A percentile compares a stretch with the other conserved stretches of the same genome.
Evolutionary conservation across 2,888 invertebrate species (phyloP).

Genomic region (Steinernema hermaphroditum): DNA sequence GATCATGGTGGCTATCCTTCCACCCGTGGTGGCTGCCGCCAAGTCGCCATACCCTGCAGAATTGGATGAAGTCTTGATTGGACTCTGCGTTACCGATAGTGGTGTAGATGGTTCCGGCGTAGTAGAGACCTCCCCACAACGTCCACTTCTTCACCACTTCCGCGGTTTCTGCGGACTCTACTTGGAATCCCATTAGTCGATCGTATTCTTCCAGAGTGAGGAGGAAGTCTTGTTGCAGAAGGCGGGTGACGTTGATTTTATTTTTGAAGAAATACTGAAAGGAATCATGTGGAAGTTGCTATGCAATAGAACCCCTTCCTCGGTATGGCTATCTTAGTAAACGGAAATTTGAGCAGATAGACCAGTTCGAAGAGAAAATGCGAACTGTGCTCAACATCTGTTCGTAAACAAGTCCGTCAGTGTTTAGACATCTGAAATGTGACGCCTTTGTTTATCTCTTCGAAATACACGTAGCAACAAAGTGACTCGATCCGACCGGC

Average conservation of each 20-base stretch:
- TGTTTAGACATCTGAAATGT: too few relatives aligned
- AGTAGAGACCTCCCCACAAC: slow-evolving; percentile 68
- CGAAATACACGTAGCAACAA: too few relatives aligned
- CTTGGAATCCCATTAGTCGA: slow-evolving; percentile 42
- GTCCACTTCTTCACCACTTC: slow-evolving; percentile 50
- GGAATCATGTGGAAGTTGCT: not conserved
- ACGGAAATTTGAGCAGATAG: too few relatives aligned
- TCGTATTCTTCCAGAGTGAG: slow-evolving; percentile 40
- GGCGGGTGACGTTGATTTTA: slow-evolving; percentile 36
- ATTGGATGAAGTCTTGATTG: too few relatives aligned
- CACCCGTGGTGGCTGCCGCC: slow-evolving; percentile 81
- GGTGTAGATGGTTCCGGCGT: slow-evolving; percentile 69
- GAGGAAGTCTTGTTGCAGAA: slow-evolving; percentile 35
- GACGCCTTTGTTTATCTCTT: too few relatives aligned
- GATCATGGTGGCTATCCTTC: slow-evolving; percentile 83
- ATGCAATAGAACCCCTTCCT: too few relatives aligned
- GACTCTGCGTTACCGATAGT: slow-evolving; percentile 72
- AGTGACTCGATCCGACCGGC: too few relatives aligned
- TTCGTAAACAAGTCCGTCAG: too few relatives aligned
- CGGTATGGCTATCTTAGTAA: too few relatives aligned
- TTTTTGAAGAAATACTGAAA: slow-evolving; percentile 39
- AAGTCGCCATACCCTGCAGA: slow-evolving; percentile 83
- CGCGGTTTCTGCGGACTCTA: slow-evolving; percentile 33
- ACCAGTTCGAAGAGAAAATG: too few relatives aligned
- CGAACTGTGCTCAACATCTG: too few relatives aligned